These are phyloP conservation scores for Macrostomum cliftonense DNA, from an alignment of 2,888 invertebrate species.

Conservation along the genomic window DNA sequence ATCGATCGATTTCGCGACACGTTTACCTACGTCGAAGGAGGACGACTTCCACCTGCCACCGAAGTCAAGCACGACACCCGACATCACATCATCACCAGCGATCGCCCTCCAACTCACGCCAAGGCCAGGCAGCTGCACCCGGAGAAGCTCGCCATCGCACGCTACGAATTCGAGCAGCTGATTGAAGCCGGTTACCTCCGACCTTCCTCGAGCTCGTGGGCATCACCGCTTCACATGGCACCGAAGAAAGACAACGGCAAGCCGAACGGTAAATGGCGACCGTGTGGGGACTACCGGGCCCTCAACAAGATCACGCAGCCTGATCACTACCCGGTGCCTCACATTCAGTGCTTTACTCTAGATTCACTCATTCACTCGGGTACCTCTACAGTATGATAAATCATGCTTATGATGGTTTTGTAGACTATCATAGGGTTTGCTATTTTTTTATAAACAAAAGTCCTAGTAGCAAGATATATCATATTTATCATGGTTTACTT, in stretches of 20 bases:
- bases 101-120: slow-evolving; percentile 20
- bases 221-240: slow-evolving; percentile 29
- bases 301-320: slow-evolving; percentile 3
- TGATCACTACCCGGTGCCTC: slow-evolving; percentile 9
- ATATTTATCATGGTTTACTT: no score
- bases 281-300: background rate
- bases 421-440: no score
- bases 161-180: slow-evolving; percentile 13
- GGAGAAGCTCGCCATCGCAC: slow-evolving; percentile 19
- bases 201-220: slow-evolving; percentile 34
- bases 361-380: no score
- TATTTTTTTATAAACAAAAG: no score
- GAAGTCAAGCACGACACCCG: no score
- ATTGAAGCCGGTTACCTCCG: slow-evolving; percentile 29
- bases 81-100: background rate
- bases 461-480: no score
- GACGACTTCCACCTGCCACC: no score
- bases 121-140: slow-evolving; percentile 24
- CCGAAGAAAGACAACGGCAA: background rate
- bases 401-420: no score
- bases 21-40: no score
- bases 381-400: no score
- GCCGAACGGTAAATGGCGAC: slow-evolving; percentile 9
- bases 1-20: no score
- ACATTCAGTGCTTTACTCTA: slow-evolving; percentile 11